Evolutionary conservation across 2,888 invertebrate species (phyloP).

Genomic region (Clitarchus hookeri): DNA sequence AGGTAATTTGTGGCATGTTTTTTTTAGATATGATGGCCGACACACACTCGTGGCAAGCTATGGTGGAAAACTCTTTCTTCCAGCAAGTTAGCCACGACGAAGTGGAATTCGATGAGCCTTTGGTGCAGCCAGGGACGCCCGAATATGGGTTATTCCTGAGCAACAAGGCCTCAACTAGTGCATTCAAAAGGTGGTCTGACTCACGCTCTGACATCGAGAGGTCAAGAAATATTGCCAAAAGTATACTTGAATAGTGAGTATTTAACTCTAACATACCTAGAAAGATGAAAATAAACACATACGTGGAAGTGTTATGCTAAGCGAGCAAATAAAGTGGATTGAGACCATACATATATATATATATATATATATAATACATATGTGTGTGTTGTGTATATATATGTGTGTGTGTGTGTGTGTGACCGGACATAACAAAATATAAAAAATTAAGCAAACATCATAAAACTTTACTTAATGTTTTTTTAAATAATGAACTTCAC

Average conservation of each 20-base stretch:
- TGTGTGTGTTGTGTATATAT: too few relatives aligned
- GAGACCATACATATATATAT: too few relatives aligned
- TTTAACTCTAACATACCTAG: neutral
- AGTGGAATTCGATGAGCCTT: neutral
- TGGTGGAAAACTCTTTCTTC: neutral
- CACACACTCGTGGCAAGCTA: neutral
- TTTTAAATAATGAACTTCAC: too few relatives aligned
- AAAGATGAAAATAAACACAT: too few relatives aligned
- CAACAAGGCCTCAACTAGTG: slow-evolving; percentile 5
- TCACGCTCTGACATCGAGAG: neutral
- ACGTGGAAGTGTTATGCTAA: too few relatives aligned
- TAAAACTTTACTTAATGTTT: too few relatives aligned
- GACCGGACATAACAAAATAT: too few relatives aligned
- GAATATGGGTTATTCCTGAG: slow-evolving; percentile 1
- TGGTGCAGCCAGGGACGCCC: slow-evolving; percentile 15
- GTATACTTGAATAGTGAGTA: neutral
- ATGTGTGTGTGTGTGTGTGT: too few relatives aligned
- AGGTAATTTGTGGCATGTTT: too few relatives aligned
- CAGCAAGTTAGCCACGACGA: neutral
- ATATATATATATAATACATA: too few relatives aligned
- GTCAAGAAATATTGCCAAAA: neutral
- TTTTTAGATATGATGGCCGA: neutral
- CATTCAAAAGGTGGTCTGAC: neutral
- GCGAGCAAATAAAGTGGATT: too few relatives aligned
- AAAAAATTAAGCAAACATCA: too few relatives aligned